phyloP scores from a whole-genome alignment of 64 coral and sea anemone species.

The Actinia tenebrosa region DNA sequence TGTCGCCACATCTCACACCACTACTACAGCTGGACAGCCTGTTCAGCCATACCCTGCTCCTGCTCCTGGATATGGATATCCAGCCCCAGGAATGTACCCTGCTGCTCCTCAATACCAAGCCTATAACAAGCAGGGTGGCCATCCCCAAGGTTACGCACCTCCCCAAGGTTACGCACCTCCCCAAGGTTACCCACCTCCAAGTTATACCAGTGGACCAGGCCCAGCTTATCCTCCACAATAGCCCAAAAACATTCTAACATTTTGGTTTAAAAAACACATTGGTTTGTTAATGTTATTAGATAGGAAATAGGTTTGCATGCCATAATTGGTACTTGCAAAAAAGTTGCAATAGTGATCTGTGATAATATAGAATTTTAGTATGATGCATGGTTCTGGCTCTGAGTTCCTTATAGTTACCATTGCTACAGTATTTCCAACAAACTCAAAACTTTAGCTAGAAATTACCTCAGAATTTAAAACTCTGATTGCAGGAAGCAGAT shows the following conservation, averaged over 20 bases:
- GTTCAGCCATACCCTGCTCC: not conserved
- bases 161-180: not conserved
- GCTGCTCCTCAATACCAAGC: not conserved
- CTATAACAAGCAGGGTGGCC: not conserved
- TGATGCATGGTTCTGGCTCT: too few relatives aligned
- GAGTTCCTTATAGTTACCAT: too few relatives aligned
- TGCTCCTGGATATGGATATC: conserved; percentile 8
- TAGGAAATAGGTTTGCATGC: too few relatives aligned
- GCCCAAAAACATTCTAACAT: not conserved
- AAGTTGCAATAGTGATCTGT: too few relatives aligned
- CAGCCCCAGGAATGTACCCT: conserved; percentile 1
- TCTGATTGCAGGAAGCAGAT: too few relatives aligned
- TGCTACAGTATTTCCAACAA: too few relatives aligned
- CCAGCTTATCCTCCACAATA: conserved; percentile 10
- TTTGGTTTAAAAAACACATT: too few relatives aligned
- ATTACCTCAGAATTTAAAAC: too few relatives aligned
- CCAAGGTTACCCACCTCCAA: conserved; percentile 9
- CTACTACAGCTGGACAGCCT: not conserved
- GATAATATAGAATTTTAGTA: too few relatives aligned
- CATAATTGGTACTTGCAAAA: too few relatives aligned
- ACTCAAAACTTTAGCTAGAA: too few relatives aligned
- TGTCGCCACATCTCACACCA: not conserved
- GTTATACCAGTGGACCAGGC: not conserved
- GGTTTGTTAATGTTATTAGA: too few relatives aligned
- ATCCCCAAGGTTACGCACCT: not conserved